Conservation (phyloP, 2,888 invertebrate genomes). For the Arge pagana region DNA sequence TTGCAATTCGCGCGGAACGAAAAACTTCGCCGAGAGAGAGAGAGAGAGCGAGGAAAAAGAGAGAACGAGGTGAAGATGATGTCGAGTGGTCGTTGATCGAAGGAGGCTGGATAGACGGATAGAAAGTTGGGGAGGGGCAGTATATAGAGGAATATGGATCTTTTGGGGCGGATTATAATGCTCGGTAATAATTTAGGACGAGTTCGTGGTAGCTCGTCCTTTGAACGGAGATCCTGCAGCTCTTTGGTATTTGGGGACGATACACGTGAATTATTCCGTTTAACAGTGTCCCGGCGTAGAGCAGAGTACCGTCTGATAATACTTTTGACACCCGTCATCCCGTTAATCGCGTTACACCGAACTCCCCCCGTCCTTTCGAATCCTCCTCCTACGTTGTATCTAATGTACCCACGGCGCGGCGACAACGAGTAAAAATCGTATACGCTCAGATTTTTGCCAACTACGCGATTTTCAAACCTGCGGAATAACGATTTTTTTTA, state of each 20-base stretch:
- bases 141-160: too few species aligned
- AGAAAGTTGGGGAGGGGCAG: too few species aligned
- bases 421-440: too few species aligned
- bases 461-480: too few species aligned
- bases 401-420: too few species aligned
- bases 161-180: slow-evolving; percentile 18
- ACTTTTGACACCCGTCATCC: slow-evolving; percentile 16
- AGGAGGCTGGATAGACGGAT: too few species aligned
- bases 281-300: slow-evolving; percentile 1
- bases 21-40: neutral
- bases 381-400: too few species aligned
- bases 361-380: too few species aligned
- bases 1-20: slow-evolving; percentile 4
- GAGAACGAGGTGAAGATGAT: neutral
- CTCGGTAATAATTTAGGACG: slow-evolving; percentile 13
- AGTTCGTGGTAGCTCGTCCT: slow-evolving; percentile 11
- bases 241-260: slow-evolving; percentile 3
- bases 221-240: slow-evolving; percentile 12
- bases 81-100: slow-evolving; percentile 12
- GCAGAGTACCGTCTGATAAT: slow-evolving; percentile 14
- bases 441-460: too few species aligned
- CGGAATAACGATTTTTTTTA: too few species aligned
- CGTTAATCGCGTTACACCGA: slow-evolving; percentile 16
- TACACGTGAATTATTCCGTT: slow-evolving; percentile 20
- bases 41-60: neutral